Base-by-base conservation (phyloP, 1,140 invertebrate species). In the Drosophila pruinosa region DNA sequence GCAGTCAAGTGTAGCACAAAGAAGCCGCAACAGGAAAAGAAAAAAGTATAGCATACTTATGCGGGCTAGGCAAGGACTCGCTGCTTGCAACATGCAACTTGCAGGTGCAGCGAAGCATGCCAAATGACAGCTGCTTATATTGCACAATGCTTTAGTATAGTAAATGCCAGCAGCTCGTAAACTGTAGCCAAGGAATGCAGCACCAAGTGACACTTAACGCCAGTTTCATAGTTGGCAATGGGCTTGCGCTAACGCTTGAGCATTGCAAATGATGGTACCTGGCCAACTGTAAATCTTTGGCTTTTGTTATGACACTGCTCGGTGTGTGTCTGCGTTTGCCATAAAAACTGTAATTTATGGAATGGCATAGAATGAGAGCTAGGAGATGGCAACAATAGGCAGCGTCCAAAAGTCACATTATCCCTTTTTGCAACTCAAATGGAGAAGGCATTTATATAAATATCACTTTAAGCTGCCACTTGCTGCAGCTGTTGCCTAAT, bases 401-500 rank as follows among this genome's bases (percentile, higher is more conserved):
- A 8, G 17, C 34, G 43, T 63, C 48, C 59, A 24, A 57, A 73
- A 73, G 63, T 74, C 76, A 63, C 47, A 80, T 86, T 86, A 76
- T 77, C 74, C 81, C 68, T 86, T 68, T 75, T 79, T 47, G 36
- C 70, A 17, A 39, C 14, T 15, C 5, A 39, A 39, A 39, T 39
- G 38, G 38, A 17, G 38, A 3, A 43, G 39, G 61, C 73, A 77
- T 86, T 81, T 77, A 86, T 79, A 83, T 79, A 83, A 85, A 85
- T 83, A 85, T 65, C 75, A 63, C 14, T 67, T 67, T 63, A 85
- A 76, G 80, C 75, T 67, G 76, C 28, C 71, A 69, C 64, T 74
- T 56, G 58, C 70, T 74, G 76, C 81, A 88, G 81, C 73, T 86
- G 82, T 69, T 86, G 82, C 77, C 82, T 86, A 86, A 86, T 86